A percentile compares a stretch with the other conserved stretches of the same genome.
phyloP scores from a whole-genome alignment of 2,797 vertebrate species.

The Trichosurus vulpecula region DNA sequence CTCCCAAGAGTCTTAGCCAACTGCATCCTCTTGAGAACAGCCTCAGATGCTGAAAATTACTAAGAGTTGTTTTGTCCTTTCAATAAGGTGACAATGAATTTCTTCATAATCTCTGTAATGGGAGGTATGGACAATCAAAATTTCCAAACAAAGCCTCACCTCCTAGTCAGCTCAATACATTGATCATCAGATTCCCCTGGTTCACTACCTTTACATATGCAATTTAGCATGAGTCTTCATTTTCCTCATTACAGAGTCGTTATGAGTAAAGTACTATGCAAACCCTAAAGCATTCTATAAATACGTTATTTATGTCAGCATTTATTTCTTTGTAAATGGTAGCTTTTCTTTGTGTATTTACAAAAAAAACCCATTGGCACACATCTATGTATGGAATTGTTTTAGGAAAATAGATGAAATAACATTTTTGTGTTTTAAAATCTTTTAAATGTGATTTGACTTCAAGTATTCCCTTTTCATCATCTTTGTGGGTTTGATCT shows the following conservation, averaged over 20 bases:
- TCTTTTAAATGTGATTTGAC: background rate
- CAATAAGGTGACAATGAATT: background rate
- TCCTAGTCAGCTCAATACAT: background rate
- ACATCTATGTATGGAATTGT: background rate
- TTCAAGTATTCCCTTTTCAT: background rate
- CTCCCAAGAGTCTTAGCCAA: background rate
- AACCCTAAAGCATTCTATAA: background rate
- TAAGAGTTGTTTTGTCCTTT: background rate
- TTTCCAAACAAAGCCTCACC: background rate
- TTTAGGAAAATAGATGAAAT: background rate
- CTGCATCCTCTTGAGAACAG: background rate
- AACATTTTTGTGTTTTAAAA: background rate
- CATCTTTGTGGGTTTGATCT: background rate
- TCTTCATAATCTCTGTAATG: background rate
- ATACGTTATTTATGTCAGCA: background rate
- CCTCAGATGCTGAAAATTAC: background rate
- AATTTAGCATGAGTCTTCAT: background rate
- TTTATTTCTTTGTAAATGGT: background rate
- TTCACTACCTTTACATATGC: background rate
- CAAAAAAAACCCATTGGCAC: background rate
- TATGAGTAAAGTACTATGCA: background rate
- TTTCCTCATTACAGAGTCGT: background rate
- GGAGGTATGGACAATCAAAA: background rate
- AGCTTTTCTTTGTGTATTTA: background rate
- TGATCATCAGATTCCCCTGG: background rate